These are phyloP conservation scores for Poeciliopsis turrubarensis DNA, from an alignment of 2,113 vertebrate species.

Conservation along the genomic window DNA sequence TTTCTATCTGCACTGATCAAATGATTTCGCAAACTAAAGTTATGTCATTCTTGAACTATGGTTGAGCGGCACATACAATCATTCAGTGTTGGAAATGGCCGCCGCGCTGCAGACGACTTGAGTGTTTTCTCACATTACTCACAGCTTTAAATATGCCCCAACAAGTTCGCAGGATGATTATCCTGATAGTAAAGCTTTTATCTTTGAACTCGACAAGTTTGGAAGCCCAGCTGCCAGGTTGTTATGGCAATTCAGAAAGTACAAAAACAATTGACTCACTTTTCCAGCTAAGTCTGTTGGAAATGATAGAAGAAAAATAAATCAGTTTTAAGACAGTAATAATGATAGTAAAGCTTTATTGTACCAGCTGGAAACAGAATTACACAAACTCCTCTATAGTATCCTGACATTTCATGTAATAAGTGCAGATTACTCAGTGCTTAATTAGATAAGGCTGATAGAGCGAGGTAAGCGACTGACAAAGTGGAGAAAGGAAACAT, in stretches of 20 bases:
- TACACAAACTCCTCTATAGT: constrained; percentile 47
- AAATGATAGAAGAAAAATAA: constrained; percentile 26
- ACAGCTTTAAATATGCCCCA: constrained; percentile 16
- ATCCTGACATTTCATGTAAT: constrained; percentile 54
- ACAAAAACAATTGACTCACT: constrained; percentile 45
- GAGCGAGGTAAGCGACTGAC: constrained; percentile 27
- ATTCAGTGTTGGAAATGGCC: no score
- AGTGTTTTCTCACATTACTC: constrained; percentile 11
- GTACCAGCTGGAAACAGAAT: constrained; percentile 9
- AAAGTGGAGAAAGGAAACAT: constrained; percentile 50
- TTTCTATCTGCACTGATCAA: no score
- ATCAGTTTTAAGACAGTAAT: no score
- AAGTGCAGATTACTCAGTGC: constrained; percentile 58
- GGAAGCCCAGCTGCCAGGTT: constrained; percentile 58
- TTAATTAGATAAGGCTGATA: constrained; percentile 41
- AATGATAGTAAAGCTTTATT: constrained; percentile 10
- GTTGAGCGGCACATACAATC: no score
- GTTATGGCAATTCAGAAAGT: constrained; percentile 63
- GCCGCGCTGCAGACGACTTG: neutral
- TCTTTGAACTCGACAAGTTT: constrained; percentile 36
- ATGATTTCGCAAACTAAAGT: no score
- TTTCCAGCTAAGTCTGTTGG: constrained; percentile 21
- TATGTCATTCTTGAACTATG: no score
- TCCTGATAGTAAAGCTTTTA: constrained; percentile 11
- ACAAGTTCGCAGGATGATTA: constrained; percentile 12